Conservation (phyloP, 2,888 invertebrate genomes). For the Mythimna lalbum region DNA sequence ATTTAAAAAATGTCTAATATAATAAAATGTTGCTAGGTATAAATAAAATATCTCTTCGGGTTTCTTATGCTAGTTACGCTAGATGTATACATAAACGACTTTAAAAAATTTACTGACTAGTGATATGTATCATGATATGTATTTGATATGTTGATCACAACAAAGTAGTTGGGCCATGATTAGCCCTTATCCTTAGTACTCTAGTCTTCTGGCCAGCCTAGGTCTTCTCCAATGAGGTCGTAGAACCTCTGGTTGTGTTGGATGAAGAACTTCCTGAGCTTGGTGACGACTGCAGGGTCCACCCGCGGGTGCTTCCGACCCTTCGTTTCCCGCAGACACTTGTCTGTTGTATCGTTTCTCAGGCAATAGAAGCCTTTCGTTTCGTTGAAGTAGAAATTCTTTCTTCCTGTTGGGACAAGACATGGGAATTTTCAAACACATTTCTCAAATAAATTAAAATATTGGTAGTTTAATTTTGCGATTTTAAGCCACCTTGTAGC, state of each 20-base stretch:
- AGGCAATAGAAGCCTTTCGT: constrained; percentile 99
- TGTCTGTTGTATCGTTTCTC: constrained; percentile 95
- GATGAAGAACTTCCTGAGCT: constrained; percentile 96
- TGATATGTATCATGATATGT: constrained; percentile 84
- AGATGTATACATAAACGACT: constrained; percentile 88
- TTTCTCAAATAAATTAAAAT: neutral
- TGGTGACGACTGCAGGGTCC: constrained; percentile 94
- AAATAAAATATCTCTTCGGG: constrained; percentile 76
- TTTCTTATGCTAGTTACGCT: constrained; percentile 78
- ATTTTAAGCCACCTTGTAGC: too few species aligned
- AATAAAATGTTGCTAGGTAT: constrained; percentile 65
- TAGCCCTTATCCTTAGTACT: constrained; percentile 29
- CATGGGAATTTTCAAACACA: constrained; percentile 19
- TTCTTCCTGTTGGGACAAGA: constrained; percentile 89
- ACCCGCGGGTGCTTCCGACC: constrained; percentile 96
- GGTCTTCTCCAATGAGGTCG: constrained; percentile 97
- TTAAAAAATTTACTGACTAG: constrained; percentile 85
- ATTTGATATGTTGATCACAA: constrained; percentile 83
- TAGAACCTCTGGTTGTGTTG: constrained; percentile 98
- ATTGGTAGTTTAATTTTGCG: too few species aligned
- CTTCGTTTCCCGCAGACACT: constrained; percentile 96
- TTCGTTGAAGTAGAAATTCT: constrained; percentile 99
- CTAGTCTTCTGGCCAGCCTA: constrained; percentile 98
- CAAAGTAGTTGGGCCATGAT: constrained; percentile 55
- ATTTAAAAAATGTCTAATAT: constrained; percentile 48